phyloP scores from a whole-genome alignment of 2,797 vertebrate species.

The Microchirus variegatus region DNA sequence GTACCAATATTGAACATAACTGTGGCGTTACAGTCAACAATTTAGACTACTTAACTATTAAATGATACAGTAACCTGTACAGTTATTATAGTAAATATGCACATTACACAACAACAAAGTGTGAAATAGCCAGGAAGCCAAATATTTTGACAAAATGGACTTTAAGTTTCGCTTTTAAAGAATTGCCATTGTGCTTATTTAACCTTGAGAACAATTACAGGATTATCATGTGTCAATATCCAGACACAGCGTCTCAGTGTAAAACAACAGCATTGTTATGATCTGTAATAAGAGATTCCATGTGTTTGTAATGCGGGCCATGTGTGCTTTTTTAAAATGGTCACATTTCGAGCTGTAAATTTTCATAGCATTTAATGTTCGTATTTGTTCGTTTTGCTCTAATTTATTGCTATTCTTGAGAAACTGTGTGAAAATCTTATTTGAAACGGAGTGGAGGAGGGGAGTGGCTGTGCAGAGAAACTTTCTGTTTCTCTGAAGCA shows the following conservation, averaged over 20 bases:
- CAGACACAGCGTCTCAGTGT: not conserved
- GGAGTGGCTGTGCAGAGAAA: not conserved
- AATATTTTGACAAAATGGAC: no score
- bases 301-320: not conserved
- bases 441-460: not conserved
- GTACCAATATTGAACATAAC: no score
- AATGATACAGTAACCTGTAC: no score
- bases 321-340: not conserved
- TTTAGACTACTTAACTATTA: no score
- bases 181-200: no score
- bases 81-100: no score
- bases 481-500: slow-evolving; percentile 32
- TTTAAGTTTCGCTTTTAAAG: no score
- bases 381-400: not conserved
- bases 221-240: no score
- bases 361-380: not conserved
- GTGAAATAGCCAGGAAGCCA: no score
- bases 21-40: no score
- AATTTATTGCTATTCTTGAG: slow-evolving; percentile 4
- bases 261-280: not conserved
- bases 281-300: not conserved
- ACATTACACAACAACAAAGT: no score
- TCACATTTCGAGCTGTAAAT: not conserved
- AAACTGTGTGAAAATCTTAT: slow-evolving; percentile 6
- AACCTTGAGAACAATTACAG: no score